Evolutionary conservation across 1,140 invertebrate genomes (phyloP).

Genomic region (Coptotermes formosanus): DNA sequence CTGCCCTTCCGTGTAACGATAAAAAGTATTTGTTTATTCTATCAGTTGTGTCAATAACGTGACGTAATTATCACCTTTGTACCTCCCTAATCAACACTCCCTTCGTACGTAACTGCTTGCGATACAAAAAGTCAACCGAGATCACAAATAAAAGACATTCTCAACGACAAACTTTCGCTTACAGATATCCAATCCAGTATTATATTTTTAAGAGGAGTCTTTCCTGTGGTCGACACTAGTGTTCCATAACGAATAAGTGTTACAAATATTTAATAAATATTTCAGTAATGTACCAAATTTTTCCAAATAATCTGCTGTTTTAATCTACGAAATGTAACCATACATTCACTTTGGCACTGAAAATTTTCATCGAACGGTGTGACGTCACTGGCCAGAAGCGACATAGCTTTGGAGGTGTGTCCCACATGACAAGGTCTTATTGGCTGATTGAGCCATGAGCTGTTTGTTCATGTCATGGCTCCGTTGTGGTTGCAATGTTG

Average conservation of each 20-base stretch:
- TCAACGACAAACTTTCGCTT: neutral
- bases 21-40: neutral
- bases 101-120: neutral
- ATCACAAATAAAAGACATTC: neutral
- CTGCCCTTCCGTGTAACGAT: neutral
- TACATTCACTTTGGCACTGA: neutral
- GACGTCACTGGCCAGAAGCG: neutral
- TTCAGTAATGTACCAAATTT: neutral
- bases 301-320: neutral
- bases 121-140: neutral
- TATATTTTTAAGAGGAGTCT: neutral
- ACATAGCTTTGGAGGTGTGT: neutral
- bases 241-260: too few species aligned
- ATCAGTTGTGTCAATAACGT: neutral
- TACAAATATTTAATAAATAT: neutral
- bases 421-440: neutral
- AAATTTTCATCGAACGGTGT: neutral
- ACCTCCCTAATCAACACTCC: neutral
- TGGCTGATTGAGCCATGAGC: neutral
- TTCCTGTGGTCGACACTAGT: too few species aligned
- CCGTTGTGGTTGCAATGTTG: neutral
- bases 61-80: neutral
- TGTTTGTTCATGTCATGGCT: neutral
- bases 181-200: neutral
- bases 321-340: neutral